A percentile compares a stretch with the other conserved stretches of the same genome.
Evolutionary conservation across 2,797 vertebrate species (phyloP).

Genomic region (Epinephelus malabaricus): DNA sequence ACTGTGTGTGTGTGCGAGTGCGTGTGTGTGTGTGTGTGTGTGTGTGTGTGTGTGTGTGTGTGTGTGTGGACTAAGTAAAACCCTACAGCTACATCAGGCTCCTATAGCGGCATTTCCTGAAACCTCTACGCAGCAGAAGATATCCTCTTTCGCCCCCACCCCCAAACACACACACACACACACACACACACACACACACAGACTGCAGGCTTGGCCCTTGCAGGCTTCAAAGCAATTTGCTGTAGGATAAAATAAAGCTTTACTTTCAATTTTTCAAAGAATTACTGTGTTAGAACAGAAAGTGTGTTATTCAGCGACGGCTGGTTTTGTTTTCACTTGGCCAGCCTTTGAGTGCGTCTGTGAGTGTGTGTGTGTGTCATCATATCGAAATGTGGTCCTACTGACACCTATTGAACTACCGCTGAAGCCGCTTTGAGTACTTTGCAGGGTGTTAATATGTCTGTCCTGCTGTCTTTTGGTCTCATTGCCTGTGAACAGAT

Average conservation of each 20-base stretch:
- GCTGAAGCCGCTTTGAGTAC: no score
- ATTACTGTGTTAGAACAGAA: constrained; percentile 36
- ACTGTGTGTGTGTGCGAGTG: constrained; percentile 29
- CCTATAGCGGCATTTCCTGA: constrained; percentile 78
- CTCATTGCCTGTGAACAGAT: no score
- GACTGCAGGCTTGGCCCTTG: constrained; percentile 35
- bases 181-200: constrained; percentile 20
- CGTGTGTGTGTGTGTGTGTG: constrained; percentile 41
- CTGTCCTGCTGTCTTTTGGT: no score
- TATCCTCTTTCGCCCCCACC: constrained; percentile 70
- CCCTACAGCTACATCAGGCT: constrained; percentile 67
- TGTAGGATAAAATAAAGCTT: constrained; percentile 56
- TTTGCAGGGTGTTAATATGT: no score
- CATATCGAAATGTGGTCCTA: no score
- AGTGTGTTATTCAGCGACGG: neutral
- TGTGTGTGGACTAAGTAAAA: constrained; percentile 27
- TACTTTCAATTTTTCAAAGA: constrained; percentile 64
- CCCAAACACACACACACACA: constrained; percentile 29
- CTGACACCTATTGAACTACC: no score
- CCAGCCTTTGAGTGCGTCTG: no score
- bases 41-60: constrained; percentile 42
- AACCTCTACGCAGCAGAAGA: constrained; percentile 55
- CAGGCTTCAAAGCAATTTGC: constrained; percentile 61
- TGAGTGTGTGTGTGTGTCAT: no score
- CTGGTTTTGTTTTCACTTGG: no score